Evolutionary conservation across 2,113 vertebrate species (phyloP).

Genomic region (Dinomys branickii): DNA sequence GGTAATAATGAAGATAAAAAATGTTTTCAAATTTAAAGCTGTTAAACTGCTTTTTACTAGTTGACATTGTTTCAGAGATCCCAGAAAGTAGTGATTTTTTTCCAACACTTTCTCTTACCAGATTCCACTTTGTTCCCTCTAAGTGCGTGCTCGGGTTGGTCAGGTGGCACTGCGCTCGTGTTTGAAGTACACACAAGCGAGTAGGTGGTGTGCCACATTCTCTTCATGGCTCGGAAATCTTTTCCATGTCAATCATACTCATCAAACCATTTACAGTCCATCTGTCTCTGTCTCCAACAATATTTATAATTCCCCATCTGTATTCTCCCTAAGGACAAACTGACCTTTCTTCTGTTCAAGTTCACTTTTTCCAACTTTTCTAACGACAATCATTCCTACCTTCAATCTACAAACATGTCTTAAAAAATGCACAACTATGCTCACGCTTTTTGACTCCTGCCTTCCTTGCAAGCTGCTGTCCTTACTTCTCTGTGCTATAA

Average conservation of each 20-base stretch:
- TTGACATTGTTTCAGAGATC: constrained; percentile 36
- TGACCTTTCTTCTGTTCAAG: constrained; percentile 27
- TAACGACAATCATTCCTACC: not conserved
- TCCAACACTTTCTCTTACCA: not conserved
- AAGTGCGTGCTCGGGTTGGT: not conserved
- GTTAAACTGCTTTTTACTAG: not conserved
- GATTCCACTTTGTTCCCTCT: not conserved
- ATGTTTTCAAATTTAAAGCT: constrained; percentile 6
- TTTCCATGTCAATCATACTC: not conserved
- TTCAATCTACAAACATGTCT: not conserved
- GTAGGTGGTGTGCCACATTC: not conserved
- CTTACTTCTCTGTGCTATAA: not conserved
- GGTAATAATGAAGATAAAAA: constrained; percentile 23
- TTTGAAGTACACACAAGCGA: constrained; percentile 3
- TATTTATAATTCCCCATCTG: not conserved
- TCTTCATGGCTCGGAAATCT: not conserved
- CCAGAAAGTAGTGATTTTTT: not conserved
- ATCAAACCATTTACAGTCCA: constrained; percentile 24
- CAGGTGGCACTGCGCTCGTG: not conserved
- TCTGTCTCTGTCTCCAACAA: not conserved
- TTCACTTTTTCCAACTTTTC: constrained; percentile 48
- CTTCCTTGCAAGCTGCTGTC: not conserved
- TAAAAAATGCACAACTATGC: not conserved
- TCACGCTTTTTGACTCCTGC: not conserved
- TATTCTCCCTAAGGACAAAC: constrained; percentile 18